Evolutionary conservation across 2,797 vertebrate species (phyloP), one percentile per base, ranked within the genome.

Genomic region (Chromobotia macracanthus): DNA sequence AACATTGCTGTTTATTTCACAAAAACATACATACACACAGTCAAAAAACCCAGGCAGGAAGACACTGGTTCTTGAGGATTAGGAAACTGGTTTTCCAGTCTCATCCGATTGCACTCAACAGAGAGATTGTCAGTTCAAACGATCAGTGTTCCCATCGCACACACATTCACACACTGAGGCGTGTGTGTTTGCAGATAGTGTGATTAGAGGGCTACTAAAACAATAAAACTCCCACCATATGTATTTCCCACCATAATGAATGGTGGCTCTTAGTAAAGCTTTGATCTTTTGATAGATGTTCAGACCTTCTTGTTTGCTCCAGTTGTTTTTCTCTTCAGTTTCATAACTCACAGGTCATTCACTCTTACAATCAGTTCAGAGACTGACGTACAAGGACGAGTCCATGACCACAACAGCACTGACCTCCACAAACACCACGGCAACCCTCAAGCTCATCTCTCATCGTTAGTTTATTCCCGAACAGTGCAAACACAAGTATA

Each of bases 401-500:
- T 65, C 31, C 51, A 58, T 6, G 4, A 41, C 21, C 74, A 72
- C 23, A 53, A 67, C 11, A 60, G 70, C 78, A 56, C 63, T 44
- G 10, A 38, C 56, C 58, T 18, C 38, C 56, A 3, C 79, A 81
- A 81, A 85, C 31, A 50, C 5, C 23, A 81, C 35, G 64, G 56
- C n/a, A 31, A 38, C 48, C 4, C 53, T 25, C 58, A 19, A 25
- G 5, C 38, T 65, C 35, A 74, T 80, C 80, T 85, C 74, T 84
- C 71, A 63, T 77, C 74, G 80, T 80, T 74, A 72, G 80, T 86
- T 86, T 86, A 92, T 90, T 90, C 89, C 84, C 82, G 90, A n/a
- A 88, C 87, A 91, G 91, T 93, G 92, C 89, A 93, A 93, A 93
- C 92, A 93, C 90, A 88, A 89, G 92, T 94, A 93, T 88, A 93